A percentile compares a stretch with the other conserved stretches of the same genome.
phyloP scores from a whole-genome alignment of 2,797 vertebrate species.

The Lacerta viridis region DNA sequence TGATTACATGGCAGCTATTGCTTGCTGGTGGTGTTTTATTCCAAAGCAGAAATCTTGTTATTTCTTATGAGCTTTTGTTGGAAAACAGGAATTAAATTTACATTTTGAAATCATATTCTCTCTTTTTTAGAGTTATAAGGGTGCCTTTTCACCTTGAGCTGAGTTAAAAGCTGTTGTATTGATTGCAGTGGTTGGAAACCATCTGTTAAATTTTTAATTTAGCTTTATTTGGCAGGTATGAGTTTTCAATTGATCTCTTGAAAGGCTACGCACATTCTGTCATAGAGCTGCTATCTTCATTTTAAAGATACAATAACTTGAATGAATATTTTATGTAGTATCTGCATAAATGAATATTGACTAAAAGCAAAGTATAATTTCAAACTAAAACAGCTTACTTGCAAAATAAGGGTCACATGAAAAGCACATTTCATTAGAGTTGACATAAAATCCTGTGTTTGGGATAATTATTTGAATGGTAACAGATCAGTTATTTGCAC shows the following conservation, averaged over 20 bases:
- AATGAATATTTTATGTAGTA: constrained; percentile 67
- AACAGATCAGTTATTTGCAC: background rate
- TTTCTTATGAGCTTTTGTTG: constrained; percentile 18
- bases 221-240: constrained; percentile 63
- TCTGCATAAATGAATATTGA: constrained; percentile 53
- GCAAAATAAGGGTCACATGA: constrained; percentile 34
- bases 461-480: constrained; percentile 10
- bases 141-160: constrained; percentile 37
- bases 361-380: constrained; percentile 32
- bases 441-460: background rate
- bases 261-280: constrained; percentile 44
- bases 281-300: constrained; percentile 49
- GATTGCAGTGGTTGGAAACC: constrained; percentile 59
- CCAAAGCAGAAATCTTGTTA: background rate
- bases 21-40: background rate
- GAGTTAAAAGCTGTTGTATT: constrained; percentile 62
- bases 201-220: constrained; percentile 72
- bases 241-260: constrained; percentile 63
- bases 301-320: constrained; percentile 57
- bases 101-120: constrained; percentile 32
- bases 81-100: constrained; percentile 44
- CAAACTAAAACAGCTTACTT: constrained; percentile 58
- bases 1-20: constrained; percentile 10
- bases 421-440: constrained; percentile 26
- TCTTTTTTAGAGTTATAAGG: background rate